A percentile compares a stretch with the other conserved stretches of the same genome.
Conservation (phyloP, 1,140 invertebrate genomes). For the Eupeodes corollae region DNA sequence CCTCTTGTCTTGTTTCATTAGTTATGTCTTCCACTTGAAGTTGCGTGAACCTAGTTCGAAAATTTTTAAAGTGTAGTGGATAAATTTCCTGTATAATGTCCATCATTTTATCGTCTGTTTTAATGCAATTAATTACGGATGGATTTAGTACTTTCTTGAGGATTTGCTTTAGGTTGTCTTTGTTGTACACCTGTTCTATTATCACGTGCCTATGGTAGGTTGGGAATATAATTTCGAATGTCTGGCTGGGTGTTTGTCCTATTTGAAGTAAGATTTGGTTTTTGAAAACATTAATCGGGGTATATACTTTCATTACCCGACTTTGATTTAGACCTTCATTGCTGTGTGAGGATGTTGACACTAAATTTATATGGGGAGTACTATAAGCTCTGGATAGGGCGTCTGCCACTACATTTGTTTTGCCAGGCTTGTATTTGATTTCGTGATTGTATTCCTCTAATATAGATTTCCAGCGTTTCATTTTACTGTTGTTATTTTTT, state of each 20-base stretch:
- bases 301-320: neutral
- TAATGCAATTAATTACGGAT: neutral
- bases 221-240: too few species aligned
- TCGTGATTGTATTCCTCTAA: constrained; percentile 4
- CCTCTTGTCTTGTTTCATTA: constrained; percentile 3
- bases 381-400: neutral
- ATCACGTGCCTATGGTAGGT: too few species aligned
- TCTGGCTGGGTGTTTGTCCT: neutral
- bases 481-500: constrained; percentile 1
- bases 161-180: neutral
- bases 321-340: neutral
- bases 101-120: neutral
- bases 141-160: neutral
- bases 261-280: too few species aligned
- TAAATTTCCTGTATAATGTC: constrained; percentile 3
- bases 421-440: constrained; percentile 1
- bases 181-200: neutral
- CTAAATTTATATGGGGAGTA: neutral
- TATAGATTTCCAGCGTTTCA: constrained; percentile 1
- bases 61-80: constrained; percentile 1
- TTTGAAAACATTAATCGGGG: too few species aligned
- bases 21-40: constrained; percentile 1
- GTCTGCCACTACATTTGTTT: neutral
- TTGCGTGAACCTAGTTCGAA: constrained; percentile 2
- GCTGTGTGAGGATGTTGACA: neutral